Base-by-base conservation (phyloP, 2,113 vertebrate genomes). In the Dunckerocampus dactyliophorus region DNA sequence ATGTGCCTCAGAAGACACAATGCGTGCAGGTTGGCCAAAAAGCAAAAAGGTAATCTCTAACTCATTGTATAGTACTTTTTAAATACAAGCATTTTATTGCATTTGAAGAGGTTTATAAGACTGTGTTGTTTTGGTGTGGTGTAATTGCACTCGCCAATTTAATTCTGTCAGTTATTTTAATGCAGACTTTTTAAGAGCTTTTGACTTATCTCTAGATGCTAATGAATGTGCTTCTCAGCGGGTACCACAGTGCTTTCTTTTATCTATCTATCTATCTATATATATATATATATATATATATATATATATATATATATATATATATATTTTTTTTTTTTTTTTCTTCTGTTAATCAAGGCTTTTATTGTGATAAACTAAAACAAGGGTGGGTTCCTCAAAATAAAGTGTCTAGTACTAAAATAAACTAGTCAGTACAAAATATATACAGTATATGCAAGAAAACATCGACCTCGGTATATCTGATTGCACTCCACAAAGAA, bases 401-500 rank as follows among this genome's bases (percentile, higher is more conserved):
- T 53, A n/a, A 34, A 53, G 31, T 4, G 31, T 28, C 31, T 34
- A n/a, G n/a, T n/a, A n/a, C n/a, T n/a, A n/a, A n/a, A n/a, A n/a
- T n/a, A n/a, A n/a, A n/a, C n/a, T n/a, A n/a, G 13, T 42, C 39
- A 42, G 11, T 13, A 42, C 2, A 13, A 42, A 42, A 42, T 14
- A 42, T 42, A 13, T 42, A 42, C 39, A 28, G 8, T 16, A 45
- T 45, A 45, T 28, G 7, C 37, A 56, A n/a, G 16, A n/a, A 56
- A 39, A 49, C 4, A 6, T 2, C 9, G 61, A 46, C 16, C 47
- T 42, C 14, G 61, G 63, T 69, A 74, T 76, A 50, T 70, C 37
- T 62, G 60, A 56, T 59, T 64, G 43, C 64, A 15, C 62, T 75
- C 39, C 62, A 50, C 68, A 74, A 80, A 75, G 68, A 72, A 71